These are phyloP conservation scores for Crypturellus undulatus DNA, from an alignment of 2,113 vertebrate genomes.

Conservation along the genomic window DNA sequence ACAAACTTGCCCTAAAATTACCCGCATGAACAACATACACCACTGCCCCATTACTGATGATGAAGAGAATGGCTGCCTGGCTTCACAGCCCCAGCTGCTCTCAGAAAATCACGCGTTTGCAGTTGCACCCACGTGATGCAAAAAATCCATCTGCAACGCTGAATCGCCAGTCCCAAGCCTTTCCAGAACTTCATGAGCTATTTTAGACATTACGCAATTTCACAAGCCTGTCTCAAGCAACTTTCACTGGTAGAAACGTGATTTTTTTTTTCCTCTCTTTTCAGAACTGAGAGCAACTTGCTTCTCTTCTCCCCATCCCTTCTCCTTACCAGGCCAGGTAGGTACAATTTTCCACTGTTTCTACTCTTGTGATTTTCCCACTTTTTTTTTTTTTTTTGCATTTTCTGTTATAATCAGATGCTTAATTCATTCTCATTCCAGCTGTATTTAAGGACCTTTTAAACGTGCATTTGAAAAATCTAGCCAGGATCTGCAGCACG, in stretches of 20 bases:
- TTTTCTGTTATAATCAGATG: not conserved
- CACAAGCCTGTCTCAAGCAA: not conserved
- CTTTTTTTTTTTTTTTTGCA: not conserved
- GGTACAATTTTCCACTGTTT: not conserved
- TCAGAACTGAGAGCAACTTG: not conserved
- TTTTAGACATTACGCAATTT: not conserved
- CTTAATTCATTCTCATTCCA: not conserved
- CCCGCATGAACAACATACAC: no score
- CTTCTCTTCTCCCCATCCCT: not conserved
- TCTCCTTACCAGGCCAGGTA: not conserved
- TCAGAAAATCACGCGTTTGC: not conserved
- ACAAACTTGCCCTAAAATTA: not conserved
- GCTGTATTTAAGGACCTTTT: not conserved
- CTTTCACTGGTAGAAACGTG: not conserved
- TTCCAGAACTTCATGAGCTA: not conserved
- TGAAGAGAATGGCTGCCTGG: no score
- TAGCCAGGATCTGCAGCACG: not conserved
- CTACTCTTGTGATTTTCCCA: not conserved
- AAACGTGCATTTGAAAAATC: not conserved
- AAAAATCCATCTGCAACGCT: not conserved
- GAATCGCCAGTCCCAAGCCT: not conserved
- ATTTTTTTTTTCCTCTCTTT: not conserved
- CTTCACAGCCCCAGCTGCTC: not conserved
- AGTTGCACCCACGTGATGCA: not conserved
- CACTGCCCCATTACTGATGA: no score